phyloP scores from a whole-genome alignment of 2,113 vertebrate species.

The Xiphophorus maculatus region DNA sequence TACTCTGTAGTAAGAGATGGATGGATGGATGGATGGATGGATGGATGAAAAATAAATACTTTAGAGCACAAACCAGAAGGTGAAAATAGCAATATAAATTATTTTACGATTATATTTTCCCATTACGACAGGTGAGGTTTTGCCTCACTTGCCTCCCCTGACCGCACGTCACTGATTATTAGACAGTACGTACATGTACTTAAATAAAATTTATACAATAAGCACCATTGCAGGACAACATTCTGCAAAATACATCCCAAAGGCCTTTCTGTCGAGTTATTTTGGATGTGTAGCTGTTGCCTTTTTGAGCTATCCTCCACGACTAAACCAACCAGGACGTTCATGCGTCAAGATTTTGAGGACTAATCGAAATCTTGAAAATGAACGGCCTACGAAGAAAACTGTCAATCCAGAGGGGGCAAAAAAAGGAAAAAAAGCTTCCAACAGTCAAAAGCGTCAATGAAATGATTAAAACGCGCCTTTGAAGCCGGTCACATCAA shows the following conservation, averaged over 20 bases:
- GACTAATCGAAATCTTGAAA: slow-evolving; percentile 17
- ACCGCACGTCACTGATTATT: too few species aligned
- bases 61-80: too few species aligned
- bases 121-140: too few species aligned
- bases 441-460: neutral
- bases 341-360: neutral
- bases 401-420: neutral
- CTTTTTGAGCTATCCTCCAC: neutral
- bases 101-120: too few species aligned
- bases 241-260: slow-evolving; percentile 2
- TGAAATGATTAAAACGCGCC: slow-evolving; percentile 6
- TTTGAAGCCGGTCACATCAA: neutral
- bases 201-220: neutral
- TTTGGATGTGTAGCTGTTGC: slow-evolving; percentile 19
- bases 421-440: neutral
- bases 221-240: neutral
- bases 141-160: too few species aligned
- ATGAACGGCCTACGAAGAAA: slow-evolving; percentile 5
- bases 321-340: neutral
- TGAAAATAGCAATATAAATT: too few species aligned
- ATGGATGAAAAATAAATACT: too few species aligned
- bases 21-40: too few species aligned
- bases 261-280: neutral
- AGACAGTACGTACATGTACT: neutral
- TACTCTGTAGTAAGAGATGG: too few species aligned